Base-by-base conservation (phyloP, 2,888 invertebrate genomes). In the Rugalucina vietnamica region DNA sequence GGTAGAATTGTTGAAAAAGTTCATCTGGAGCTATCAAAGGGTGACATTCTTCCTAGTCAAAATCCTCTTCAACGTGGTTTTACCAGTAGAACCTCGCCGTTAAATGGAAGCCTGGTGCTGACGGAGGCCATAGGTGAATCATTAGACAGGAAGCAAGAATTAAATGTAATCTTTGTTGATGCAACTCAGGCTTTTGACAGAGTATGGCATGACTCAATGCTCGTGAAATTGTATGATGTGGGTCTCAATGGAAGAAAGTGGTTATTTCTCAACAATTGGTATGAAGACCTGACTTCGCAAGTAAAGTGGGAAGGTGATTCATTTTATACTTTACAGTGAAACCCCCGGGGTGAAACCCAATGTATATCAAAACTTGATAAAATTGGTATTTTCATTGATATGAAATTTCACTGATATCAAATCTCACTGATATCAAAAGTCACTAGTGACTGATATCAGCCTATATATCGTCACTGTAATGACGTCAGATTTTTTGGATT, bases 121-220 rank as follows among this genome's bases (percentile, higher is more conserved):
- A 60, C 60, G 27, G 60, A 60, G 60, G 29, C 27, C 60, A 60
- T 24, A 18, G 1, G 29, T 60, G 60, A 60, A 60, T 24, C 60
- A 21, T 54, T 12, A 54, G 54, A 54, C 18, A 8, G 8, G 43
- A 43, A 43, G 18, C 43, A 12, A 43, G 43, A 18, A 43, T 18
- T 43, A 18, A 43, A 43, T 43, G 43, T 18, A 43, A 18, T n/a
- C n/a, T n/a, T n/a, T n/a, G n/a, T n/a, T n/a, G n/a, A n/a, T n/a
- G n/a, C n/a, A n/a, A 60, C 60, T 10, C 60, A 60, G 29, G 60
- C 60, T 1, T 60, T 60, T 8, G 60, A 60, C 29, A n/a, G 60
- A 60, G 60, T 60, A 2, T 60, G 60, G 60, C 60, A 60, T 18
- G 60, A 60, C 60, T 60, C 60, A 3, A 60, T 60, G 60, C 60